These are phyloP conservation scores for Pterobdella sp. DNA, from an alignment of 2,888 invertebrate genomes.

Conservation along the genomic window DNA sequence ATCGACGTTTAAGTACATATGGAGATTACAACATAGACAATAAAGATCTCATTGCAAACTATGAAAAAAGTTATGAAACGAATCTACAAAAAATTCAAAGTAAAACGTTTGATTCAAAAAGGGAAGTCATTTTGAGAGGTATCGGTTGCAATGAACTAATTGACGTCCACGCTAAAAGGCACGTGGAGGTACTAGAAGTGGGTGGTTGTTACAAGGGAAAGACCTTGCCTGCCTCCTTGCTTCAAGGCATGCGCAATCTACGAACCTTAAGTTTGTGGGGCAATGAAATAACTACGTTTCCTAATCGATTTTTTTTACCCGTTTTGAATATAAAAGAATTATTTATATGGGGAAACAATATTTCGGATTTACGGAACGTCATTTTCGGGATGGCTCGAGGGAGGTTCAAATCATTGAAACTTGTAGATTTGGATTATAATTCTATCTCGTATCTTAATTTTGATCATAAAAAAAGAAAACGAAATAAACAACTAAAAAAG, in stretches of 20 bases:
- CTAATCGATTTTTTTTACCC: conserved; percentile 28
- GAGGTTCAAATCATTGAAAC: conserved; percentile 13
- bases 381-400: conserved; percentile 26
- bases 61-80: too few relatives aligned
- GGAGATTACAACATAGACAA: too few relatives aligned
- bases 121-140: neutral
- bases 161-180: neutral
- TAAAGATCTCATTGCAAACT: too few relatives aligned
- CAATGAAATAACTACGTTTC: conserved; percentile 31
- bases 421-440: conserved; percentile 32
- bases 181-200: neutral
- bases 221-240: conserved; percentile 20
- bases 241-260: conserved; percentile 31
- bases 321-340: conserved; percentile 30
- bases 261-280: conserved; percentile 32
- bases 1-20: too few relatives aligned
- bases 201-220: neutral
- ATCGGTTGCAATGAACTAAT: neutral
- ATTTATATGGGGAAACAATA: conserved; percentile 34
- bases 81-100: too few relatives aligned
- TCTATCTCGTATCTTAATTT: neutral
- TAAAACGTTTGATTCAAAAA: too few relatives aligned
- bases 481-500: neutral
- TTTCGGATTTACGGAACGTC: conserved; percentile 24
- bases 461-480: too few relatives aligned